Conservation (phyloP, 1,140 invertebrate genomes). For the Drosophila erecta region DNA sequence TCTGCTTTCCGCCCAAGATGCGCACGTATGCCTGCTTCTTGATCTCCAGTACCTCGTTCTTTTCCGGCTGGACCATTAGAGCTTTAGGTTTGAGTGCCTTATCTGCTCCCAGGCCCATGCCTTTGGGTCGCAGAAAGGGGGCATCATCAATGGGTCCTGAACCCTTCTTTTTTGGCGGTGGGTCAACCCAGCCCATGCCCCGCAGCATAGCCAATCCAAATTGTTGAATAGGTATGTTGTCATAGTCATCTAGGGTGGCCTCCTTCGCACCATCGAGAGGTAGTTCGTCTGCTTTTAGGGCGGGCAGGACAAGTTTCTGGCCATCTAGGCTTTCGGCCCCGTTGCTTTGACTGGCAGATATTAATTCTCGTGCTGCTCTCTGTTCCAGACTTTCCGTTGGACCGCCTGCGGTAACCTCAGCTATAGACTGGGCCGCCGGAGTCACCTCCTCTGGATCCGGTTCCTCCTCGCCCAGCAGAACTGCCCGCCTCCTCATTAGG, state of each 20-base stretch:
- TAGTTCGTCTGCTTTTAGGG: constrained; percentile 85
- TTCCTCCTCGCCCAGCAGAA: constrained; percentile 73
- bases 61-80: constrained; percentile 84
- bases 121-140: constrained; percentile 89
- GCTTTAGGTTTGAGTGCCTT: constrained; percentile 86
- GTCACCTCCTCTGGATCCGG: constrained; percentile 36
- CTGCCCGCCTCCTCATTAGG: constrained; percentile 69
- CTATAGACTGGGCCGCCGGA: constrained; percentile 44
- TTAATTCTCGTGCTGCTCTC: constrained; percentile 85
- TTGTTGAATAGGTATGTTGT: constrained; percentile 93
- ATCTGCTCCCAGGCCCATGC: constrained; percentile 95
- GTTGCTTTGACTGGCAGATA: constrained; percentile 62
- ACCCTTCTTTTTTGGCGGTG: constrained; percentile 88
- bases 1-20: constrained; percentile 90
- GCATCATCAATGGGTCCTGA: constrained; percentile 86
- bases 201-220: constrained; percentile 96
- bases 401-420: constrained; percentile 67
- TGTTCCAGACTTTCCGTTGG: constrained; percentile 85
- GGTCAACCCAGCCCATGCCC: constrained; percentile 95
- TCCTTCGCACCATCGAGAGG: constrained; percentile 87
- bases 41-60: constrained; percentile 87
- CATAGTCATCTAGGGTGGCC: constrained; percentile 95
- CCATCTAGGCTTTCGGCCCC: constrained; percentile 83
- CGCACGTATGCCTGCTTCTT: constrained; percentile 89
- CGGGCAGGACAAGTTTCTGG: constrained; percentile 85